Conservation (phyloP, 2,113 vertebrate genomes). For the Fregetta grallaria region DNA sequence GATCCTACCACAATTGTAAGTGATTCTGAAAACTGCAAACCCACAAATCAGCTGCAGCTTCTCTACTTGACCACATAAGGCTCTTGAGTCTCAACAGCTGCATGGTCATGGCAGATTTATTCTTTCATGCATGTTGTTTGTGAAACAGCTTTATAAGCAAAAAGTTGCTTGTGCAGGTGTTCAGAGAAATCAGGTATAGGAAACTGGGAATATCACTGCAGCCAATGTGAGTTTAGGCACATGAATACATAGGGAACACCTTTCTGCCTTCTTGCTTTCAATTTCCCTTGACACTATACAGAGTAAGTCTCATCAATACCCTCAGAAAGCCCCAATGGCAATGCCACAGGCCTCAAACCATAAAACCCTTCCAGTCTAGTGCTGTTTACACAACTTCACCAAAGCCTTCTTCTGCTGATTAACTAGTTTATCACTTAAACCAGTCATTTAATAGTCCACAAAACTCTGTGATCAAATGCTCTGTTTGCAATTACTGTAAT, state of each 20-base stretch:
- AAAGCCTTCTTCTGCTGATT: neutral
- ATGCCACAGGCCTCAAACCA: neutral
- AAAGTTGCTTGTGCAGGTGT: neutral
- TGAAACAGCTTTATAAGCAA: neutral
- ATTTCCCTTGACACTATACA: neutral
- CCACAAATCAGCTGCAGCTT: neutral
- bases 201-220: neutral
- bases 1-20: neutral
- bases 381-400: neutral
- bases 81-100: neutral
- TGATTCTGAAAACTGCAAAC: neutral
- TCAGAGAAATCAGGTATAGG: neutral
- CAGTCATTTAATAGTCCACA: neutral
- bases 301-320: neutral
- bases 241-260: neutral
- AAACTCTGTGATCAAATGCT: conserved; percentile 10
- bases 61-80: neutral
- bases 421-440: conserved; percentile 16
- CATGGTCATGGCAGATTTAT: neutral
- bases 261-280: neutral
- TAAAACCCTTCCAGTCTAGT: neutral
- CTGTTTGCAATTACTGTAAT: conserved; percentile 2
- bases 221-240: neutral
- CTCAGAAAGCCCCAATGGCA: neutral
- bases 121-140: neutral